These are phyloP conservation scores for Andrena minutula DNA, from an alignment of 2,888 invertebrate species.

Conservation along the genomic window DNA sequence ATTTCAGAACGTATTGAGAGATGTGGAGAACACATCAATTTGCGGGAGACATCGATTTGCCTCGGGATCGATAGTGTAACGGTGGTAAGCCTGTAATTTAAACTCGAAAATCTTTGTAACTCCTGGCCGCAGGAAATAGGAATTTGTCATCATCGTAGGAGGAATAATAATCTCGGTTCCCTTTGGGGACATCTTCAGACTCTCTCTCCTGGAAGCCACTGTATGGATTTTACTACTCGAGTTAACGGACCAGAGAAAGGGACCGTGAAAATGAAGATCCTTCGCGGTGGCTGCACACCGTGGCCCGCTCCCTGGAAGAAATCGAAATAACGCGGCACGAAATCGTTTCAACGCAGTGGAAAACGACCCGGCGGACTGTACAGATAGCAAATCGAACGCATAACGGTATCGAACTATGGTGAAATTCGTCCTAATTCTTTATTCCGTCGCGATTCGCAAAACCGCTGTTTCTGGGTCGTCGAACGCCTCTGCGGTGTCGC, in stretches of 20 bases:
- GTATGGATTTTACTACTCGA: not conserved
- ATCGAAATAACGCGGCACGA: conserved; percentile 17
- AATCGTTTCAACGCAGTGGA: conserved; percentile 21
- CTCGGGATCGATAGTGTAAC: too few relatives aligned
- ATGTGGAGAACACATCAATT: too few relatives aligned
- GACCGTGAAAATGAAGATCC: conserved; percentile 8
- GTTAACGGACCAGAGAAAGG: not conserved
- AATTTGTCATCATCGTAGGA: too few relatives aligned
- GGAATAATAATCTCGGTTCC: too few relatives aligned
- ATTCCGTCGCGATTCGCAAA: conserved; percentile 39
- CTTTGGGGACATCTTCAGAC: too few relatives aligned
- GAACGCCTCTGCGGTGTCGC: not conserved
- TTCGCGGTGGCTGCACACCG: not conserved
- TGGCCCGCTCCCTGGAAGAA: conserved; percentile 6
- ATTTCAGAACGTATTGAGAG: too few relatives aligned
- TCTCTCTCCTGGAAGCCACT: too few relatives aligned
- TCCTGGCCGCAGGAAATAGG: too few relatives aligned
- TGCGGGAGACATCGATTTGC: too few relatives aligned
- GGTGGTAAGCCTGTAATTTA: too few relatives aligned
- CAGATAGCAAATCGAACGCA: conserved; percentile 37
- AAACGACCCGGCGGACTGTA: conserved; percentile 30
- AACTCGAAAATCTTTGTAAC: too few relatives aligned
- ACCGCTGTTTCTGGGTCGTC: not conserved
- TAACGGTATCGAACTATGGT: conserved; percentile 60
- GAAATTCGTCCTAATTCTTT: conserved; percentile 65